Evolutionary conservation across 2,113 vertebrate genomes (phyloP).

Genomic region (Nycticebus coucang): DNA sequence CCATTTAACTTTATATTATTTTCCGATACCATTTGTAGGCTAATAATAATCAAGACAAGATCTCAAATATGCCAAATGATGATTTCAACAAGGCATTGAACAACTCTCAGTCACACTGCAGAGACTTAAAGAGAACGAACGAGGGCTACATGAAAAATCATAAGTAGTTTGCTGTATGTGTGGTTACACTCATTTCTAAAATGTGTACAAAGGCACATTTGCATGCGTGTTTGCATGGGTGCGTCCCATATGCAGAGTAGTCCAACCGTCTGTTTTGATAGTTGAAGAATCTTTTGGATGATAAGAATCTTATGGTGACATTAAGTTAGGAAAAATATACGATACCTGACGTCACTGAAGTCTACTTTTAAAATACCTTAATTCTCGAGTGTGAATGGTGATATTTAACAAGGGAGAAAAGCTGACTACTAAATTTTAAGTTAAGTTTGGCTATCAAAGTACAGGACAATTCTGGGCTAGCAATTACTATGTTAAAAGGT

Average conservation of each 20-base stretch:
- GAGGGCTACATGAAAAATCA: not conserved
- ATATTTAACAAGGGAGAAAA: not conserved
- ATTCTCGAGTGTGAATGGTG: not conserved
- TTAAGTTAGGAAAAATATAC: not conserved
- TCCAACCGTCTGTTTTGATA: not conserved
- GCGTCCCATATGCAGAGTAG: not conserved
- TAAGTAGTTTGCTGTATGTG: not conserved
- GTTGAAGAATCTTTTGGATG: not conserved
- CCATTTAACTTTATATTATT: not conserved
- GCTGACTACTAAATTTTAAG: not conserved
- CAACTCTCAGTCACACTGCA: not conserved
- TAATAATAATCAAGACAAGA: not conserved
- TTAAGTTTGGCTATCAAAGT: not conserved
- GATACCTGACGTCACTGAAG: not conserved
- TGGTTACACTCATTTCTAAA: not conserved
- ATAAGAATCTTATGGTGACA: not conserved
- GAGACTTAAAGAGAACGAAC: not conserved
- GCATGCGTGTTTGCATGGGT: not conserved
- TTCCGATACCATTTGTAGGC: not conserved
- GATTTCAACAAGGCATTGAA: not conserved
- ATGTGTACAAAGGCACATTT: not conserved
- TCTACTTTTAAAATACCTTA: not conserved
- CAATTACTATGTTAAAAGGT: not conserved
- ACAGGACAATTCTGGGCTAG: not conserved
- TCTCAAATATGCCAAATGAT: not conserved